Evolutionary conservation across 1,140 invertebrate genomes (phyloP).

Genomic region (Camponotus vicinus): DNA sequence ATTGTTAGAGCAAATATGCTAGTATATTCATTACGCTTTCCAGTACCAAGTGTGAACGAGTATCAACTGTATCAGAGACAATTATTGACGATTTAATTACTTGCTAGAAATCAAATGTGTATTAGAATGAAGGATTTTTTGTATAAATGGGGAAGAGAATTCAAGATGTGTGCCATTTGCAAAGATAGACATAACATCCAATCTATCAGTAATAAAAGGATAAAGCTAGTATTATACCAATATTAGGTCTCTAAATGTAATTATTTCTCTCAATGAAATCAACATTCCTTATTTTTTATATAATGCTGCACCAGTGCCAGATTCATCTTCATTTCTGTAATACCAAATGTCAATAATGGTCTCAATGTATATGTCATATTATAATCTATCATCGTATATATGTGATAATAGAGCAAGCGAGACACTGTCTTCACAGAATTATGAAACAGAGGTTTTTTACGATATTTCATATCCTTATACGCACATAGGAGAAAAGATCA

Average conservation of each 20-base stretch:
- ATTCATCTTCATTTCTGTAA: conserved; percentile 41
- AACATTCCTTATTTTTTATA: conserved; percentile 42
- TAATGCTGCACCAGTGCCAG: conserved; percentile 57
- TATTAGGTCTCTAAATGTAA: conserved; percentile 43
- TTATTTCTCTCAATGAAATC: conserved; percentile 22
- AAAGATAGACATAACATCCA: background rate
- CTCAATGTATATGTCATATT: conserved; percentile 67
- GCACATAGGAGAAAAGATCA: conserved; percentile 61
- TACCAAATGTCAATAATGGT: conserved; percentile 63
- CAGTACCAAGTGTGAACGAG: conserved; percentile 36
- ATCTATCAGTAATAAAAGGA: conserved; percentile 28
- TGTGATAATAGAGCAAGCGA: conserved; percentile 66
- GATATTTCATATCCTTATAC: conserved; percentile 58
- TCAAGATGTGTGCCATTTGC: conserved; percentile 50
- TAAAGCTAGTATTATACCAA: conserved; percentile 9
- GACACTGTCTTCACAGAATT: conserved; percentile 51
- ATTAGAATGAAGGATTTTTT: conserved; percentile 41
- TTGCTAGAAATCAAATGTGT: conserved; percentile 14
- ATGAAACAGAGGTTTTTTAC: conserved; percentile 63
- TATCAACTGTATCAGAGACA: conserved; percentile 54
- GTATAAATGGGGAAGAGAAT: conserved; percentile 16
- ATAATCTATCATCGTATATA: conserved; percentile 65
- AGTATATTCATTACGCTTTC: conserved; percentile 40
- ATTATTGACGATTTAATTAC: conserved; percentile 59
- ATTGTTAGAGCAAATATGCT: conserved; percentile 31